Evolutionary conservation across 2,797 vertebrate species (phyloP).

Genomic region (Paguma larvata): DNA sequence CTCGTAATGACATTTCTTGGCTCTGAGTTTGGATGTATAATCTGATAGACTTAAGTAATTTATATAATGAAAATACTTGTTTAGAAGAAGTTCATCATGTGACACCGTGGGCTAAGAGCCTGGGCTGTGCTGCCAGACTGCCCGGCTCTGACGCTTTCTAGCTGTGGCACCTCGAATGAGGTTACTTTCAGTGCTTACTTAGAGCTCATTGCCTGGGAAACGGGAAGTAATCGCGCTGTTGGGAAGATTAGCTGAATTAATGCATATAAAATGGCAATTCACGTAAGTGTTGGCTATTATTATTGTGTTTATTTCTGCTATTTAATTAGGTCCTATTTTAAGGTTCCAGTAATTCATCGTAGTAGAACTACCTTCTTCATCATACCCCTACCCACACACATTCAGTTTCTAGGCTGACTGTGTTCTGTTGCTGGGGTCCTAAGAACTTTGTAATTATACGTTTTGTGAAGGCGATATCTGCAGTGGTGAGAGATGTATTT

Average conservation of each 20-base stretch:
- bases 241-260: neutral
- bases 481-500: constrained; percentile 70
- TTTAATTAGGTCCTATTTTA: constrained; percentile 21
- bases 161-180: neutral
- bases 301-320: constrained; percentile 49
- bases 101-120: neutral
- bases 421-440: neutral
- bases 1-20: neutral
- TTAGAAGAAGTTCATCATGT: constrained; percentile 4
- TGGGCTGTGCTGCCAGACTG: neutral
- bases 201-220: neutral
- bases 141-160: neutral
- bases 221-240: neutral
- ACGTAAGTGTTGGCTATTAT: neutral
- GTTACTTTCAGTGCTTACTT: neutral
- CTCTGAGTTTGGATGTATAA: neutral
- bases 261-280: neutral
- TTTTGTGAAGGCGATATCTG: constrained; percentile 43
- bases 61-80: neutral
- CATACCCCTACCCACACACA: neutral
- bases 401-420: constrained; percentile 15
- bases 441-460: neutral
- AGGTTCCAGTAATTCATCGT: neutral
- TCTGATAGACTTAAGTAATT: constrained; percentile 5
- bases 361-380: neutral